Evolutionary conservation across 1,140 invertebrate species (phyloP).

Genomic region (Leptestheria dahalacensis): DNA sequence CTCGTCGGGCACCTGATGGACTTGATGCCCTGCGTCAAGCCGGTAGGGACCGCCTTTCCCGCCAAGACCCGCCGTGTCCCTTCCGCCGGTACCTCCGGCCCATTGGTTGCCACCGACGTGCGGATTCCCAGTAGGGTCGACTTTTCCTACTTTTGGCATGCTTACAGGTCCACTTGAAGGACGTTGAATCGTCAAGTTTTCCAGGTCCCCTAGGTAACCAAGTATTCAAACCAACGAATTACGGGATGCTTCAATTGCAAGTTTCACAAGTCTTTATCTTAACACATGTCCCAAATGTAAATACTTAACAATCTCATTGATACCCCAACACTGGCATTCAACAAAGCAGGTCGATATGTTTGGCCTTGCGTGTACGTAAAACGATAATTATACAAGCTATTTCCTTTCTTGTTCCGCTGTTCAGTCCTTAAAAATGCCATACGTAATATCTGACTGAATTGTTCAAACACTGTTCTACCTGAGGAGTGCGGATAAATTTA

Average conservation of each 20-base stretch:
- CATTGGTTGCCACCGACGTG: slow-evolving; percentile 93
- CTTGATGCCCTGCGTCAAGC: slow-evolving; percentile 80
- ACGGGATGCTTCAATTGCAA: not conserved
- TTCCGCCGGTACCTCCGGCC: slow-evolving; percentile 82
- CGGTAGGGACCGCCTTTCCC: slow-evolving; percentile 83
- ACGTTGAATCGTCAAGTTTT: slow-evolving; percentile 56
- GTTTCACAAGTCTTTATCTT: not conserved
- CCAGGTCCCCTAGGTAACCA: slow-evolving; percentile 39
- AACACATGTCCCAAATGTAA: too few species aligned
- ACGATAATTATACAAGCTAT: too few species aligned
- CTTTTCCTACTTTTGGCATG: slow-evolving; percentile 79
- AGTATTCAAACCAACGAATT: slow-evolving; percentile 23
- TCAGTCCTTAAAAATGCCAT: too few species aligned
- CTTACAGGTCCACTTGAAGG: slow-evolving; percentile 52
- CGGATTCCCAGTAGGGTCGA: slow-evolving; percentile 70
- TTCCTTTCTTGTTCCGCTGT: too few species aligned
- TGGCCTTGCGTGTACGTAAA: too few species aligned
- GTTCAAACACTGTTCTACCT: too few species aligned
- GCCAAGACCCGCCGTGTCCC: slow-evolving; percentile 81
- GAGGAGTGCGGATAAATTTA: too few species aligned
- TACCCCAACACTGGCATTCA: too few species aligned
- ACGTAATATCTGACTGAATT: too few species aligned
- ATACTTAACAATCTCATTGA: too few species aligned
- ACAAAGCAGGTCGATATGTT: too few species aligned
- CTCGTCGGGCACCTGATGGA: slow-evolving; percentile 75